Evolutionary conservation across 2,888 invertebrate species (phyloP).

Genomic region (Coronaproctus castanopsis): DNA sequence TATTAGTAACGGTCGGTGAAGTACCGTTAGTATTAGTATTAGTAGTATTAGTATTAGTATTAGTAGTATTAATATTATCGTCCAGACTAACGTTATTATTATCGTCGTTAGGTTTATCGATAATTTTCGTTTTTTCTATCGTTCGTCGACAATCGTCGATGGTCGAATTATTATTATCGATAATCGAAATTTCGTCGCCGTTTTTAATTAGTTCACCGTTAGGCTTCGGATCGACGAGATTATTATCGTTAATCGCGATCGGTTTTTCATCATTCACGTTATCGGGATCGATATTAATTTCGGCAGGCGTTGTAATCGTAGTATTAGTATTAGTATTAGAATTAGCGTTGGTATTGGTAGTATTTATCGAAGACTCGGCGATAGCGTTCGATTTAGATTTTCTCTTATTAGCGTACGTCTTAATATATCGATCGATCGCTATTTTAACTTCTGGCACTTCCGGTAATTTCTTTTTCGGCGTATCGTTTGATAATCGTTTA

Average conservation of each 20-base stretch:
- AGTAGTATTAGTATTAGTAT: not conserved
- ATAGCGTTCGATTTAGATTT: constrained; percentile 10
- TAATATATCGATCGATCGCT: constrained; percentile 13
- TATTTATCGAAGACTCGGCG: not conserved
- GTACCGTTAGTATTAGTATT: not conserved
- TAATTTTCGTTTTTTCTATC: not conserved
- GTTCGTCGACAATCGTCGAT: not conserved
- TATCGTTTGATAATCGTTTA: not conserved
- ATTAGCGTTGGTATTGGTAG: not conserved
- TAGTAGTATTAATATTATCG: not conserved
- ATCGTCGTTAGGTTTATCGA: not conserved
- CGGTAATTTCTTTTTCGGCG: constrained; percentile 6
- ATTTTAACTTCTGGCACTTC: constrained; percentile 19
- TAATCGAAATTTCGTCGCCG: not conserved
- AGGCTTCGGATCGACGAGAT: not conserved
- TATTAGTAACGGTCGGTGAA: not conserved
- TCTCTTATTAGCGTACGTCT: constrained; percentile 13
- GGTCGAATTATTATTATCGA: not conserved
- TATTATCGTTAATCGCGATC: not conserved
- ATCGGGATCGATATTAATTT: not conserved
- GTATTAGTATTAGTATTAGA: not conserved
- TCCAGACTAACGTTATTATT: not conserved
- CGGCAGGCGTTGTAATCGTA: not conserved
- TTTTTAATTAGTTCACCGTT: not conserved
- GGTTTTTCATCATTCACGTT: not conserved